phyloP scores from a whole-genome alignment of 2,113 vertebrate genomes.

The Podarcis cretensis region DNA sequence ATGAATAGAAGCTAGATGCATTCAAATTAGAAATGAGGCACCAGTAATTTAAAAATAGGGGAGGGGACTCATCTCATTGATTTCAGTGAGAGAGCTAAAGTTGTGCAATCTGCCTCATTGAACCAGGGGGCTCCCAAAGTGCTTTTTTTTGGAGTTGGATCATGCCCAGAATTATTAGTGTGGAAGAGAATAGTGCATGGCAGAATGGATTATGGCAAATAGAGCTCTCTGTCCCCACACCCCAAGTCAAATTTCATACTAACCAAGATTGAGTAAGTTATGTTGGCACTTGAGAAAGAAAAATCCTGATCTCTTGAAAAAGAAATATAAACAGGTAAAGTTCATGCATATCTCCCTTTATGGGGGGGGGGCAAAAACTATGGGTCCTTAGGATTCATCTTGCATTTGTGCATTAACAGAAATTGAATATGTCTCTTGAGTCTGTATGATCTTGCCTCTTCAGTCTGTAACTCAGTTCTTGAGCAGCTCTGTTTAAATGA shows the following conservation, averaged over 20 bases:
- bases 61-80: not conserved
- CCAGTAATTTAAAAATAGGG: not conserved
- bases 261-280: not conserved
- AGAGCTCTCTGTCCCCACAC: no score
- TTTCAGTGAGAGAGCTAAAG: not conserved
- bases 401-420: no score
- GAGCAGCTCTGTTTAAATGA: no score
- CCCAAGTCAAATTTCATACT: not conserved
- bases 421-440: no score
- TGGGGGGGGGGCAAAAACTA: no score
- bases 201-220: not conserved
- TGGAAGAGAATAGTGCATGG: not conserved
- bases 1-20: not conserved
- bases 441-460: no score
- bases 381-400: no score
- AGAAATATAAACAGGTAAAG: no score
- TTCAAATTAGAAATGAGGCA: not conserved
- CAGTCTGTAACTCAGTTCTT: no score
- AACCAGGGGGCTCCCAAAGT: not conserved
- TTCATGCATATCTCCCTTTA: no score
- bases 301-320: no score
- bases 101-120: not conserved
- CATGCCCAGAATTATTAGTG: not conserved
- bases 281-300: no score
- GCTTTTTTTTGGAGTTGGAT: not conserved